These are phyloP conservation scores for Hylaeus anthracinus DNA, from an alignment of 1,140 invertebrate species.

Conservation along the genomic window DNA sequence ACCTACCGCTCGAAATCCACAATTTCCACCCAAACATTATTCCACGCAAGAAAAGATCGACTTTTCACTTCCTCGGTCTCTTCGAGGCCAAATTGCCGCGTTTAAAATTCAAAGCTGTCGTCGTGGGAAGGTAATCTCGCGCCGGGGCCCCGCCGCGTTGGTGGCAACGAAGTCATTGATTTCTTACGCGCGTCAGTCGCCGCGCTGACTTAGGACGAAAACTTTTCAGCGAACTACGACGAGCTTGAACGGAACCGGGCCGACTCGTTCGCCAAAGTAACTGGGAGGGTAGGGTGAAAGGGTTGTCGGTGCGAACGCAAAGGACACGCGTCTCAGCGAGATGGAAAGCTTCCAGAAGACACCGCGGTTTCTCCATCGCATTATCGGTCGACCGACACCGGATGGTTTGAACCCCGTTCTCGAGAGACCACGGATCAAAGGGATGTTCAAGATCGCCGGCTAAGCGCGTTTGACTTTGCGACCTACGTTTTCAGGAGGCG, in stretches of 20 bases:
- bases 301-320: conserved; percentile 54
- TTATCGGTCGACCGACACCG: conserved; percentile 44
- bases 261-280: conserved; percentile 50
- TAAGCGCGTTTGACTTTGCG: conserved; percentile 62
- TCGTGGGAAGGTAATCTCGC: conserved; percentile 3
- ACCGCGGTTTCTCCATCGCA: conserved; percentile 34
- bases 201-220: conserved; percentile 51
- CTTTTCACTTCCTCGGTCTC: too few relatives aligned
- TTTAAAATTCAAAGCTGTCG: neutral
- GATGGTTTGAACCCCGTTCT: conserved; percentile 39
- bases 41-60: too few relatives aligned
- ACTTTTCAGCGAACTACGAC: conserved; percentile 39
- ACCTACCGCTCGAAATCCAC: too few relatives aligned
- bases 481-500: conserved; percentile 43
- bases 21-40: too few relatives aligned
- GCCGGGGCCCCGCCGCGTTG: neutral
- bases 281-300: neutral
- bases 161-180: conserved; percentile 6
- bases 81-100: too few relatives aligned
- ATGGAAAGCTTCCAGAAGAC: conserved; percentile 44
- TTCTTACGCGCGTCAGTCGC: conserved; percentile 53
- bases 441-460: conserved; percentile 54
- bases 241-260: conserved; percentile 12
- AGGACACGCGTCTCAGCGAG: conserved; percentile 45
- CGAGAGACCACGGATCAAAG: conserved; percentile 51